These are phyloP conservation scores for Charaxes varanes DNA, from an alignment of 1,140 invertebrate species.

Conservation along the genomic window DNA sequence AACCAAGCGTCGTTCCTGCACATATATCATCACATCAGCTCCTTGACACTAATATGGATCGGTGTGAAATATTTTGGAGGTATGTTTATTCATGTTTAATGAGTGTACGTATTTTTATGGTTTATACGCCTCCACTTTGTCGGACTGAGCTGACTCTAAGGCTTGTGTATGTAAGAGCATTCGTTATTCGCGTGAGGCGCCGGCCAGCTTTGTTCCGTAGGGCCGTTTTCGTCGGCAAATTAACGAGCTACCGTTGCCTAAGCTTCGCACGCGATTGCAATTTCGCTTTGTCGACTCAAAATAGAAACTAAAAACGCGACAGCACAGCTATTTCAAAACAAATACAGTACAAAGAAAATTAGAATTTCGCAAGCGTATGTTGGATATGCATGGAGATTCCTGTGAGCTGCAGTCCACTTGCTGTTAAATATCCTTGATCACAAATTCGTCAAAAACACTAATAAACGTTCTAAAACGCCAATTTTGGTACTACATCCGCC, in stretches of 20 bases:
- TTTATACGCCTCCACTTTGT: too few species aligned
- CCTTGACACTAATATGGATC: constrained; percentile 81
- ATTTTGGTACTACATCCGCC: too few species aligned
- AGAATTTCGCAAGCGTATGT: too few species aligned
- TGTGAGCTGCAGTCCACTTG: too few species aligned
- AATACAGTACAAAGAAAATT: too few species aligned
- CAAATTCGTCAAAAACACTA: too few species aligned
- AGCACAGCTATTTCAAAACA: too few species aligned
- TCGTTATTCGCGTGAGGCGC: constrained; percentile 3
- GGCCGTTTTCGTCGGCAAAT: not conserved
- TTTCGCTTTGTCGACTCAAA: not conserved
- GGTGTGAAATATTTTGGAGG: constrained; percentile 80
- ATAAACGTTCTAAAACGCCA: too few species aligned
- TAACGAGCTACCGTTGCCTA: not conserved
- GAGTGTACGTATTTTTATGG: not conserved
- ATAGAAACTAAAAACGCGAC: not conserved
- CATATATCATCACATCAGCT: constrained; percentile 82
- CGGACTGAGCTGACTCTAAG: not conserved
- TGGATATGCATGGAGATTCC: too few species aligned
- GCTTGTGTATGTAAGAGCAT: not conserved
- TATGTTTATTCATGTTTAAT: constrained; percentile 42
- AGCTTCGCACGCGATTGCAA: constrained; percentile 3
- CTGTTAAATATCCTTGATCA: too few species aligned
- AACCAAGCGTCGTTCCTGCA: constrained; percentile 83
- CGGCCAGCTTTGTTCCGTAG: not conserved